These are phyloP conservation scores for Danaus plexippus DNA, from an alignment of 1,140 invertebrate genomes.

Conservation along the genomic window DNA sequence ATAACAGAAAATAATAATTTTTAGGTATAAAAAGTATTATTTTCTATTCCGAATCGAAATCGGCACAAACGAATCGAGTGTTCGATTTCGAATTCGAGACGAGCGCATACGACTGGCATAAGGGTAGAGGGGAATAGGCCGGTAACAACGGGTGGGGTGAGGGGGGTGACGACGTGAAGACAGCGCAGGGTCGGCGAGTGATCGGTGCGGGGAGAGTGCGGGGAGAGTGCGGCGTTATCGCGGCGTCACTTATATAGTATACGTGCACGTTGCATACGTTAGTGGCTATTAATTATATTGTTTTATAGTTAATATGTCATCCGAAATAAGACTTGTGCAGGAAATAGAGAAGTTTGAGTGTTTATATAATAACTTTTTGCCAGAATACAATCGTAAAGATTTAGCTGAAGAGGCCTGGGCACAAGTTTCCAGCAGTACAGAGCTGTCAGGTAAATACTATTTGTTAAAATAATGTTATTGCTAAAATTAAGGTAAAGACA, in stretches of 20 bases:
- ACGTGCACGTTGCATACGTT: background rate
- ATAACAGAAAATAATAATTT: slow-evolving; percentile 9
- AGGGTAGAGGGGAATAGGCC: background rate
- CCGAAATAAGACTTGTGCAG: slow-evolving; percentile 23
- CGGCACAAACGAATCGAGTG: no score
- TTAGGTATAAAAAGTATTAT: slow-evolving; percentile 16
- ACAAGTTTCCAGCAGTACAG: slow-evolving; percentile 14
- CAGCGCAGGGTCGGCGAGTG: background rate
- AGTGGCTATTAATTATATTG: no score
- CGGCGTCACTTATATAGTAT: slow-evolving; percentile 11
- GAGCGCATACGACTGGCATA: slow-evolving; percentile 8
- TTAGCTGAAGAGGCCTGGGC: slow-evolving; percentile 23
- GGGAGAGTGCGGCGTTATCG: slow-evolving; percentile 11
- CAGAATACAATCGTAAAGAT: slow-evolving; percentile 28
- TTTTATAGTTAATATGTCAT: slow-evolving; percentile 15
- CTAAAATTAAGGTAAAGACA: no score
- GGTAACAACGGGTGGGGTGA: background rate
- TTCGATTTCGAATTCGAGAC: background rate
- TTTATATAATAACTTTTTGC: slow-evolving; percentile 25
- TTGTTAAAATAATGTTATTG: no score
- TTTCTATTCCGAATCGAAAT: no score
- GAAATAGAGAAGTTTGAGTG: slow-evolving; percentile 26
- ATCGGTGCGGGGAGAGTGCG: slow-evolving; percentile 1
- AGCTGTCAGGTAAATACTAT: no score
- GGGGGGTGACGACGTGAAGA: background rate